Percentiles rank a stretch among this genome's conserved stretches.
phyloP scores from a whole-genome alignment of 2,888 invertebrate genomes.

The Alentia gelatinosa region DNA sequence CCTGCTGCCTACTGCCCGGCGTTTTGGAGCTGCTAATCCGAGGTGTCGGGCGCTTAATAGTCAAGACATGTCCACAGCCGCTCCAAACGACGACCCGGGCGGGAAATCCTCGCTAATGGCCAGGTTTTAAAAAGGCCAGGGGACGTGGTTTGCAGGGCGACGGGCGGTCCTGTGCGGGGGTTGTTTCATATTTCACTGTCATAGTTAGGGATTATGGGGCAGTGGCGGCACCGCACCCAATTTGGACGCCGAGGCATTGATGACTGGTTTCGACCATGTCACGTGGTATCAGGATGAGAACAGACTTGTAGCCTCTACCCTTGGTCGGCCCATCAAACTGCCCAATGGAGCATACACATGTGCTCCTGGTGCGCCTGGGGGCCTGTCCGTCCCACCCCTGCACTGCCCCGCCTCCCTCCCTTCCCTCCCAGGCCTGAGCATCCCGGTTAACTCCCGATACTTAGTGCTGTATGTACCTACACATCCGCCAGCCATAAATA shows the following conservation, averaged over 20 bases:
- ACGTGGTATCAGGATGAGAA: background rate
- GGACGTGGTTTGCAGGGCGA: background rate
- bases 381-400: too few species aligned
- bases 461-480: too few species aligned
- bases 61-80: background rate
- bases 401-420: too few species aligned
- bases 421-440: too few species aligned
- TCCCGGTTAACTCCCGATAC: too few species aligned
- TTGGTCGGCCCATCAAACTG: background rate
- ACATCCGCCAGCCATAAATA: background rate
- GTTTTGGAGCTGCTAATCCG: background rate
- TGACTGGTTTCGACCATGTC: slow-evolving; percentile 10
- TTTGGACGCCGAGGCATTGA: background rate
- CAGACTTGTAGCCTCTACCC: background rate
- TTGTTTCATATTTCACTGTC: slow-evolving; percentile 45
- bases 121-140: background rate
- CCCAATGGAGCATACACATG: slow-evolving; percentile 26
- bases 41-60: background rate
- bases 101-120: background rate
- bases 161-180: background rate
- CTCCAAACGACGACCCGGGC: background rate
- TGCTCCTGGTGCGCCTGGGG: background rate
- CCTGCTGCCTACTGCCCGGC: too few species aligned
- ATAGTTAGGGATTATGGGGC: background rate
- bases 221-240: background rate